Percentiles rank a stretch among this genome's conserved stretches.
These are phyloP conservation scores for Perca flavescens DNA, from an alignment of 2,113 vertebrate genomes.

Conservation along the genomic window DNA sequence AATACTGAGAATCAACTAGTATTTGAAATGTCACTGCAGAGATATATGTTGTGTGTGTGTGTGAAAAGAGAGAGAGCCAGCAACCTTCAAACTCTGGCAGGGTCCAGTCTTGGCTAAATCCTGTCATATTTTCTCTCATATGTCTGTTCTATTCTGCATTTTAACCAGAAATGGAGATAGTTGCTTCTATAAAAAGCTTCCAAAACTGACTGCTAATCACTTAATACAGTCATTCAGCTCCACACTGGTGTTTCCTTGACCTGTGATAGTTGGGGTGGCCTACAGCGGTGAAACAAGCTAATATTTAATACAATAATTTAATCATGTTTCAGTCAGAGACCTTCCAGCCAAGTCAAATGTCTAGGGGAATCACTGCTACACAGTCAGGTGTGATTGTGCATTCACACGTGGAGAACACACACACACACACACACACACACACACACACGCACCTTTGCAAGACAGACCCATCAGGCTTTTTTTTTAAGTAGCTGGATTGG, in stretches of 20 bases:
- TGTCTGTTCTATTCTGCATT: neutral
- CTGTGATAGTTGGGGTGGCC: neutral
- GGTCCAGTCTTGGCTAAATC: neutral
- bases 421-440: constrained; percentile 4
- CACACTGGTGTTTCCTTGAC: neutral
- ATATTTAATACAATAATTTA: neutral
- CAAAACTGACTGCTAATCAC: neutral
- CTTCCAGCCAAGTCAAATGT: constrained; percentile 19
- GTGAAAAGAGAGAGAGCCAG: neutral
- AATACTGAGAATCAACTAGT: constrained; percentile 7
- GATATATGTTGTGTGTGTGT: neutral
- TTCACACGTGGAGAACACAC: constrained; percentile 1
- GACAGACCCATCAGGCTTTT: constrained; percentile 13
- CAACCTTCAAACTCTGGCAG: neutral
- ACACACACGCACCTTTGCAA: constrained; percentile 20
- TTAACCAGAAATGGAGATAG: neutral
- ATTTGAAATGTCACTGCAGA: constrained; percentile 16
- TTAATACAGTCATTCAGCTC: constrained; percentile 8
- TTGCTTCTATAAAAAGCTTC: constrained; percentile 3
- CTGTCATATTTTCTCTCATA: neutral
- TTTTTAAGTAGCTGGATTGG: constrained; percentile 31
- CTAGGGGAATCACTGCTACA: neutral
- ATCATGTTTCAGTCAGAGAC: constrained; percentile 5
- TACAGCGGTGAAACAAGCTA: neutral
- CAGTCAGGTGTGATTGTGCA: constrained; percentile 28